A percentile compares a stretch with the other conserved stretches of the same genome.
Evolutionary conservation across 2,797 vertebrate species (phyloP).

Genomic region (Cuculus canorus): DNA sequence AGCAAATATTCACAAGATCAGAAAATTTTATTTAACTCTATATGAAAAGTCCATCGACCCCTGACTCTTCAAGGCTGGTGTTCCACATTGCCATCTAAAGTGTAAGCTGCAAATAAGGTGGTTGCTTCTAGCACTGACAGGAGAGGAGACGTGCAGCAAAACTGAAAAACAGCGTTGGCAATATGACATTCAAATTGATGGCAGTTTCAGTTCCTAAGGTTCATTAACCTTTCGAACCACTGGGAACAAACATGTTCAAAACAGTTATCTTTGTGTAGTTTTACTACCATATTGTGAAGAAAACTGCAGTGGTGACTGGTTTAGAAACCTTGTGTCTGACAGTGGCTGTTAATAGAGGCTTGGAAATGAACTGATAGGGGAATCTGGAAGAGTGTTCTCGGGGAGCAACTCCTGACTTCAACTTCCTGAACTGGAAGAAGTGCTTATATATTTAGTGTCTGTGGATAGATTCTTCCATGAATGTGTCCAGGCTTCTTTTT

Average conservation of each 20-base stretch:
- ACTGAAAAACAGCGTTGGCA: background rate
- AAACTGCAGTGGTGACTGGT: background rate
- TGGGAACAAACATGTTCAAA: background rate
- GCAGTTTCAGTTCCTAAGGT: background rate
- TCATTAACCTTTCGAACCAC: background rate
- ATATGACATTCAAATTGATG: background rate
- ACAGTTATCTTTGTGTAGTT: background rate
- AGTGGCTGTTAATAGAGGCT: background rate
- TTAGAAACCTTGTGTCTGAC: background rate
- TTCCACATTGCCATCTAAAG: background rate
- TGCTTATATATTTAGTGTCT: background rate
- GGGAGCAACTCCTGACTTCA: background rate
- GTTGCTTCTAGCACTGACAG: background rate
- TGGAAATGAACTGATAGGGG: background rate
- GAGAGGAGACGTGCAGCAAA: background rate
- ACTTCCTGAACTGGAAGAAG: background rate
- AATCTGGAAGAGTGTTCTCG: background rate
- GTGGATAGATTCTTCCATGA: background rate
- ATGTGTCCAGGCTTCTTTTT: background rate
- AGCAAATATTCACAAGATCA: background rate
- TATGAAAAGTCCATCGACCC: background rate
- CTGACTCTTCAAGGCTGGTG: background rate
- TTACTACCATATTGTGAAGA: background rate
- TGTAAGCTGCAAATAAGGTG: background rate
- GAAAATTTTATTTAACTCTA: background rate